Conservation (phyloP, 92 coral and sea anemone species). For the Metridium senile region DNA sequence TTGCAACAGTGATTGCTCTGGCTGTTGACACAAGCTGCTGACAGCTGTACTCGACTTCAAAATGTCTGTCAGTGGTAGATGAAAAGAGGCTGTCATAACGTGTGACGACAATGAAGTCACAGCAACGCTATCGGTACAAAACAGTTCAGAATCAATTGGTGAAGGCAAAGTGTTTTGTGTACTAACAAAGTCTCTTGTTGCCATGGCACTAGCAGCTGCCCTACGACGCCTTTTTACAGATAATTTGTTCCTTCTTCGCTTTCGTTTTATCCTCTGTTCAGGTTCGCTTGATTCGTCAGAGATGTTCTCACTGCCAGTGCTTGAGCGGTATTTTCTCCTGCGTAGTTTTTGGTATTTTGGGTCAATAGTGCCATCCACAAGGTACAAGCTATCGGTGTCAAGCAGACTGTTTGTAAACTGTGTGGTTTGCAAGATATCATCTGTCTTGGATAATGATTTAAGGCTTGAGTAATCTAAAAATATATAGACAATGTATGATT, state of each 20-base stretch:
- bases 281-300: background rate
- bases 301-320: slow-evolving; percentile 26
- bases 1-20: background rate
- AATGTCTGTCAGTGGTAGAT: slow-evolving; percentile 34
- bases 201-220: slow-evolving; percentile 3
- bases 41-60: background rate
- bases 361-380: background rate
- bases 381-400: slow-evolving; percentile 15
- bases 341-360: background rate
- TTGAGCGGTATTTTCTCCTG: slow-evolving; percentile 1
- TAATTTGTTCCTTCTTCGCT: background rate
- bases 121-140: no score
- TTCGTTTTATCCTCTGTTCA: slow-evolving; percentile 17
- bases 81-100: background rate
- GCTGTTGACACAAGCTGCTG: background rate
- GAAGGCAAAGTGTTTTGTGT: no score
- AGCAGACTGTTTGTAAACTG: background rate
- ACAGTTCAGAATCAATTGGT: no score
- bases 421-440: slow-evolving; percentile 2
- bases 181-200: background rate
- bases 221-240: slow-evolving; percentile 36
- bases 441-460: slow-evolving; percentile 5
- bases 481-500: no score
- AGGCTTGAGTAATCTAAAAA: slow-evolving; percentile 1
- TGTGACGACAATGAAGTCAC: background rate